These are phyloP conservation scores for western clawed frog (Xenopus tropicalis) DNA, from an alignment of 2,113 vertebrate genomes.

Conservation along the genomic window UCB_Xtro_10.0 CM004449.2:99941001-99941500, in stretches of 20 bases:
- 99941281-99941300: conserved; percentile 10
- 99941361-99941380: not conserved
- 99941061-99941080: not conserved
- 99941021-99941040: too few relatives aligned
- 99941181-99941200: conserved; percentile 40
- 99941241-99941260: conserved; percentile 33
- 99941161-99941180: conserved; percentile 45
- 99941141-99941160: conserved; percentile 37
- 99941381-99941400: too few relatives aligned
- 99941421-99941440: too few relatives aligned
- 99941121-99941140: conserved; percentile 29
- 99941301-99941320: not conserved
- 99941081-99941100: conserved; percentile 24
- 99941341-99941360: not conserved
- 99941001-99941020: too few relatives aligned
- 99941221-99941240: conserved; percentile 37
- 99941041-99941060: not conserved
- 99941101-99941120: conserved; percentile 28
- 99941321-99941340: not conserved
- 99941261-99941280: conserved; percentile 18
- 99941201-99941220: conserved; percentile 30
- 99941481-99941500: too few relatives aligned
- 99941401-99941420: too few relatives aligned
- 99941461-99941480: too few relatives aligned
- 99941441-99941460: too few relatives aligned